phyloP scores from a whole-genome alignment of 1,140 invertebrate genomes.

The Leptopilina boulardi region DNA sequence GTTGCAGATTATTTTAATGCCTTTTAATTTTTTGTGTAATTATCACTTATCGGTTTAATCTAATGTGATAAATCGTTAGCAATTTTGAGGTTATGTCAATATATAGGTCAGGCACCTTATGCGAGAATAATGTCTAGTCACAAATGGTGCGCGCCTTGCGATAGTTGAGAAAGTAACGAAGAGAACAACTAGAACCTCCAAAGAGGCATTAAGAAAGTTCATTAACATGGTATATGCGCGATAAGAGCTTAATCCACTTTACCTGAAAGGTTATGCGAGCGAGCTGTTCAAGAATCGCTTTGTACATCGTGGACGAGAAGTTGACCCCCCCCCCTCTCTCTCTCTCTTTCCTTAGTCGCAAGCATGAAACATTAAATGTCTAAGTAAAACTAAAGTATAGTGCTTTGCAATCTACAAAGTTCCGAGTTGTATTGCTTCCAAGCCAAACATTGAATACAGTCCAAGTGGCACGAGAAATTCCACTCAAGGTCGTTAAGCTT shows the following conservation, averaged over 20 bases:
- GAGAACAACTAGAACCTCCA: constrained; percentile 11
- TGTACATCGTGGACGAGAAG: not conserved
- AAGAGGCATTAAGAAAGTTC: constrained; percentile 38
- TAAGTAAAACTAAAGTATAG: constrained; percentile 14
- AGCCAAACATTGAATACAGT: constrained; percentile 9
- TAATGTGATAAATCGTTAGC: no score
- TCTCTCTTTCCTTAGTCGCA: not conserved
- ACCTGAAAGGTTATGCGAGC: constrained; percentile 42
- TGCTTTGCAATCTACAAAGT: constrained; percentile 8
- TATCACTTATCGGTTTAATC: no score
- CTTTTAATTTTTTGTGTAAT: no score
- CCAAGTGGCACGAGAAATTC: constrained; percentile 7
- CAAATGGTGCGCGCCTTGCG: not conserved
- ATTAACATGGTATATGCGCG: constrained; percentile 48
- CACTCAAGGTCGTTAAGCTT: constrained; percentile 16
- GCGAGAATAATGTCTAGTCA: not conserved
- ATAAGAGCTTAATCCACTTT: constrained; percentile 47
- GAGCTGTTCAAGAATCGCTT: constrained; percentile 37
- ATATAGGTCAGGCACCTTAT: not conserved
- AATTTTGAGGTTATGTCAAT: not conserved
- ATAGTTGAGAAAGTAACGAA: constrained; percentile 36
- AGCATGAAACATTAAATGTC: constrained; percentile 14
- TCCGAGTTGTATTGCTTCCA: not conserved
- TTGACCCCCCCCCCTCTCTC: not conserved
- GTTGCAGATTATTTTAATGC: no score